Conservation (phyloP, 2,797 vertebrate species). For the Cetoscarus ocellatus region DNA sequence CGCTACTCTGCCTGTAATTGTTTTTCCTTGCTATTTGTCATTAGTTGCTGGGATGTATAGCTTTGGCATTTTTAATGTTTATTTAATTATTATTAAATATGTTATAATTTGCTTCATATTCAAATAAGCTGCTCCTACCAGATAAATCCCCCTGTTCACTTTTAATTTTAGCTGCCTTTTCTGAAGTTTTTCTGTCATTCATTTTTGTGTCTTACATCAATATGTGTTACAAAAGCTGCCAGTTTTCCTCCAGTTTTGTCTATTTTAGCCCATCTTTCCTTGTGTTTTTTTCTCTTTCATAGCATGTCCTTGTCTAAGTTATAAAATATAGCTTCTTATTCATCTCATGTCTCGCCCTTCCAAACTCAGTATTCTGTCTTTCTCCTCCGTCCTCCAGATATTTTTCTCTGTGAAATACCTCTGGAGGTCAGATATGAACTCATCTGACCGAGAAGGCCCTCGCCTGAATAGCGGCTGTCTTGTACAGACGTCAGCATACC, state of each 20-base stretch:
- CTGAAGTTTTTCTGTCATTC: neutral
- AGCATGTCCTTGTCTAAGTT: conserved; percentile 21
- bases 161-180: neutral
- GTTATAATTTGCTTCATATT: conserved; percentile 1
- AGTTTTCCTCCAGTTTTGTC: conserved; percentile 7
- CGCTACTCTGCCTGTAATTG: conserved; percentile 16
- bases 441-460: conserved; percentile 12
- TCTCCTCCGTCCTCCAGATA: conserved; percentile 22
- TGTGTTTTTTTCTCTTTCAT: conserved; percentile 11
- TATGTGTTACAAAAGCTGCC: neutral
- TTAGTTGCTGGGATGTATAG: conserved; percentile 32
- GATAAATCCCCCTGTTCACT: neutral
- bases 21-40: conserved; percentile 47
- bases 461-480: conserved; percentile 22
- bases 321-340: conserved; percentile 9
- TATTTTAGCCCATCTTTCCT: neutral
- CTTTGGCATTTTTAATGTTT: conserved; percentile 33
- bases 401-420: conserved; percentile 18
- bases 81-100: conserved; percentile 30
- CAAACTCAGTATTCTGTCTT: conserved; percentile 1
- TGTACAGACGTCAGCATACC: neutral
- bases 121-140: neutral
- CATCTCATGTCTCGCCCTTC: neutral
- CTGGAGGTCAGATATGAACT: conserved; percentile 25
- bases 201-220: neutral